A percentile compares a stretch with the other conserved stretches of the same genome.
Evolutionary conservation across 2,888 invertebrate genomes (phyloP).

Genomic region (Drosophila anomelani): DNA sequence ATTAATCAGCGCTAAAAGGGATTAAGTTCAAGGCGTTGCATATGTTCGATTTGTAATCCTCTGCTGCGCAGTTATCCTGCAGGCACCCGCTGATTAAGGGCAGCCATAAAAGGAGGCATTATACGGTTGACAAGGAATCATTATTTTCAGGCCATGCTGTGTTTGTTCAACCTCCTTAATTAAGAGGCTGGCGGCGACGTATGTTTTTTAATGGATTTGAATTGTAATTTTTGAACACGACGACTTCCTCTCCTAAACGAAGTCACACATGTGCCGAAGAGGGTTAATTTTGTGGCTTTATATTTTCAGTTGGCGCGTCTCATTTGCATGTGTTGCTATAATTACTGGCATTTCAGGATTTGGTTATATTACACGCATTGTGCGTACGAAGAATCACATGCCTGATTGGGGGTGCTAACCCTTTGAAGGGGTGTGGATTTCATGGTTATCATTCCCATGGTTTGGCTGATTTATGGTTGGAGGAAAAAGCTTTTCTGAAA

Average conservation of each 20-base stretch:
- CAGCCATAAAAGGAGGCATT: constrained; percentile 39
- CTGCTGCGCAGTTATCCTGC: constrained; percentile 4
- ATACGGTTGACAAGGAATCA: not conserved
- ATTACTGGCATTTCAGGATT: constrained; percentile 17
- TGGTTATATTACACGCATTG: constrained; percentile 13
- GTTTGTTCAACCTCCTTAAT: constrained; percentile 55
- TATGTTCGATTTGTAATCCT: constrained; percentile 25
- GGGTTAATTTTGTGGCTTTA: constrained; percentile 68
- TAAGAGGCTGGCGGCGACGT: constrained; percentile 54
- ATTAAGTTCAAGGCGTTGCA: constrained; percentile 33
- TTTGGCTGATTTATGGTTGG: not conserved
- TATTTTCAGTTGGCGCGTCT: constrained; percentile 53
- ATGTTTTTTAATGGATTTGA: constrained; percentile 64
- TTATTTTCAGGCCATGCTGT: constrained; percentile 12
- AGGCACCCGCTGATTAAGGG: constrained; percentile 54
- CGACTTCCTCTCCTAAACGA: constrained; percentile 13
- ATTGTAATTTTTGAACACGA: constrained; percentile 56
- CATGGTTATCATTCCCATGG: not conserved
- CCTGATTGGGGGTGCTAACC: not conserved
- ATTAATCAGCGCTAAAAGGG: constrained; percentile 23
- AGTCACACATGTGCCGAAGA: constrained; percentile 64
- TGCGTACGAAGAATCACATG: constrained; percentile 26
- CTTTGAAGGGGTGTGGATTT: constrained; percentile 5
- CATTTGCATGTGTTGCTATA: constrained; percentile 50
- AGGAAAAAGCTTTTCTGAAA: constrained; percentile 1